A percentile compares a stretch with the other conserved stretches of the same genome.
Conservation (phyloP, 2,113 vertebrate species). For the Nibea albiflora region DNA sequence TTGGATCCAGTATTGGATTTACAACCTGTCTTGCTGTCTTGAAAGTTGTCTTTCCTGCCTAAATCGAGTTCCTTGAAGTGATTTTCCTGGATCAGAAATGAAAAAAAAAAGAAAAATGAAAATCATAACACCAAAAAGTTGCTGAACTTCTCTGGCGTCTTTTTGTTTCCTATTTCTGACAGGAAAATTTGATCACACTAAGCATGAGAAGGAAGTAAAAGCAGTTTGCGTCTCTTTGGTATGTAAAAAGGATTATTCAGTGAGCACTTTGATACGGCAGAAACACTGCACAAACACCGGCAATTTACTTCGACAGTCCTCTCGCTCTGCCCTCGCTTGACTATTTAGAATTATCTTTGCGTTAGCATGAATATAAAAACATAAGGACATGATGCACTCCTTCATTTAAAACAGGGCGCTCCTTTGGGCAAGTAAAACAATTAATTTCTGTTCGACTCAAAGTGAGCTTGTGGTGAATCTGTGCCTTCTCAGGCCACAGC, state of each 20-base stretch:
- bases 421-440: conserved; percentile 59
- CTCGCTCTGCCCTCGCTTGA: background rate
- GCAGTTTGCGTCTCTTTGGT: background rate
- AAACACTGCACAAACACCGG: conserved; percentile 2
- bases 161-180: background rate
- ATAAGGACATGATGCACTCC: conserved; percentile 8
- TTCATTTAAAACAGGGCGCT: conserved; percentile 38
- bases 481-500: too few relatives aligned
- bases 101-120: too few relatives aligned
- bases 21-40: background rate
- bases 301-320: conserved; percentile 10
- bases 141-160: background rate
- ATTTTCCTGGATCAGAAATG: background rate
- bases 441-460: conserved; percentile 59
- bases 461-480: conserved; percentile 38
- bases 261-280: background rate
- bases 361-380: conserved; percentile 45
- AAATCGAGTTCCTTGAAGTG: background rate
- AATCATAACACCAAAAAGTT: too few relatives aligned
- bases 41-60: background rate
- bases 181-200: conserved; percentile 8
- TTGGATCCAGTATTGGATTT: background rate
- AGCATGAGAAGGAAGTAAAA: background rate
- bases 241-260: background rate
- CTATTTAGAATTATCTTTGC: conserved; percentile 30